These are phyloP conservation scores for Ceratina australensis DNA, from an alignment of 1,140 invertebrate species.

Conservation along the genomic window DNA sequence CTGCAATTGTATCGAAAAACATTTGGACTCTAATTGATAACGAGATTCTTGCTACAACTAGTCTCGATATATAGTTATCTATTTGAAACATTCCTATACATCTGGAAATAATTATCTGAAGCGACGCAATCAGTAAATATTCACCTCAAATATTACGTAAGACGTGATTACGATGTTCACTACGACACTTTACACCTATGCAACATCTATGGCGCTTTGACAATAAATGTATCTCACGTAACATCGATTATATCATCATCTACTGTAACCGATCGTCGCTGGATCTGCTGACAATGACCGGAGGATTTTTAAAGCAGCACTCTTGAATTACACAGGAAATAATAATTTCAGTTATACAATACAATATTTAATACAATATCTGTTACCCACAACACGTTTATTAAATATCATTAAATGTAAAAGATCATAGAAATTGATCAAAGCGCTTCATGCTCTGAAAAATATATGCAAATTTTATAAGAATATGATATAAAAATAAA, in stretches of 20 bases:
- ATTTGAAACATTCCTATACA: constrained; percentile 11
- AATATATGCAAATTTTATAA: too few relatives aligned
- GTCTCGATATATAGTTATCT: not conserved
- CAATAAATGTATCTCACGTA: constrained; percentile 30
- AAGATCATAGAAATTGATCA: not conserved
- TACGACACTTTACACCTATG: constrained; percentile 7
- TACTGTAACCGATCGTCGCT: constrained; percentile 9
- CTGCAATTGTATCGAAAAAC: not conserved
- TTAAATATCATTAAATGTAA: not conserved
- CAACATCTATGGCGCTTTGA: constrained; percentile 35
- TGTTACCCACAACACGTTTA: not conserved
- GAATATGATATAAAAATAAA: too few relatives aligned
- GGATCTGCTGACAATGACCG: constrained; percentile 15
- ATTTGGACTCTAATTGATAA: not conserved
- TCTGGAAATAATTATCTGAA: not conserved
- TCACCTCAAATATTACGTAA: constrained; percentile 13
- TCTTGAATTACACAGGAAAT: constrained; percentile 12
- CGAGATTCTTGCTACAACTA: not conserved
- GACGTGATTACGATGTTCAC: not conserved
- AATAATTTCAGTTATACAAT: not conserved
- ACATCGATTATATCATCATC: constrained; percentile 33
- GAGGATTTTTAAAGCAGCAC: constrained; percentile 22
- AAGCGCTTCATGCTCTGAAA: too few relatives aligned
- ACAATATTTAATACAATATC: not conserved
- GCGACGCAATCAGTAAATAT: not conserved